Evolutionary conservation across 2,888 invertebrate species (phyloP), one percentile per base, ranked within the genome.

Genomic region (Uloborus plumipes): DNA sequence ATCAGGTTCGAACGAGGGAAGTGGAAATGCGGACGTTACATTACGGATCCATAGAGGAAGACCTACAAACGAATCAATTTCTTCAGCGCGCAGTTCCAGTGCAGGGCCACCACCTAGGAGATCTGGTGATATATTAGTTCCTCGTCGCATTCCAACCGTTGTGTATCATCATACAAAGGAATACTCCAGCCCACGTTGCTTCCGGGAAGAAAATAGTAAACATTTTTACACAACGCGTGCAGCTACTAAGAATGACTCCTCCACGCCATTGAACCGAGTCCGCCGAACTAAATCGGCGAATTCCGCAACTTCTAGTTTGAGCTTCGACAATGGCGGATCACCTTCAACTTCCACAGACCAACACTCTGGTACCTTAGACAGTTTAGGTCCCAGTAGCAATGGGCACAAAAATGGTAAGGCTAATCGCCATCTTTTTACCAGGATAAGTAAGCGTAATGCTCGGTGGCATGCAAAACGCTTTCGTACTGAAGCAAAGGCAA

Each of bases 401-500:
- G 66, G 78, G 1, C 69, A 53, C 73, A 82, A 77, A 50, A 81
- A 79, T 58, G 85, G 83, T 2, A 61, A 67, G 22, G 31, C 59
- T 84, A 86, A 76, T 89, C 89, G 84, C 88, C 90, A 90, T 86
- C 88, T 90, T 62, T 90, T 91, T 74, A 91, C 90, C 0, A 92
- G 93, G 86, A 95, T 96, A 94, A 95, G 95, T 47, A 94, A 94
- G 87, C 91, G 96, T 81, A 96, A 96, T 89, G 95, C 96, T 84
- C 96, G 96, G 89, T 94, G 95, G 4, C 90, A 90, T 92, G 95
- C 96, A 85, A 95, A 95, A 89, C 93, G 96, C 66, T 96, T 96
- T 89, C 92, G 95, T 6, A 96, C 96, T 94, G 98, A 98, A 89
- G 97, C 97, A 0, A 98, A 98, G 90, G 98, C 98, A 0, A 97